Conservation (phyloP, 2,888 invertebrate genomes). For the Melolontha melolontha region DNA sequence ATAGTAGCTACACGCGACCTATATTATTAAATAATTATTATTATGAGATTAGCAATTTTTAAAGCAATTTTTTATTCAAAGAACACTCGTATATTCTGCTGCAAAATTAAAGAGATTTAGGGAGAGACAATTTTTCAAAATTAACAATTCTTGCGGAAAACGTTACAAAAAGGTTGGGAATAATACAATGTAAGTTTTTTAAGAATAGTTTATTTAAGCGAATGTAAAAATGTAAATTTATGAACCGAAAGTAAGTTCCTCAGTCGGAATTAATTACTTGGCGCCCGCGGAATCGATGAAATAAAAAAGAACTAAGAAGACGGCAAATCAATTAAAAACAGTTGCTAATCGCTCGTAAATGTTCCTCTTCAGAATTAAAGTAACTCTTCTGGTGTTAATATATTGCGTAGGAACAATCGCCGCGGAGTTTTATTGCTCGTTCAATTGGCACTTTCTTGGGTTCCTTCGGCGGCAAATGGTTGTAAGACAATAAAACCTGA, state of each 20-base stretch:
- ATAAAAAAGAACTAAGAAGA: slow-evolving; percentile 24
- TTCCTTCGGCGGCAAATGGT: slow-evolving; percentile 64
- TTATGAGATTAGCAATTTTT: too few relatives aligned
- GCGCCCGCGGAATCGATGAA: slow-evolving; percentile 21
- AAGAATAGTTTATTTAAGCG: too few relatives aligned
- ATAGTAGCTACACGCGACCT: too few relatives aligned
- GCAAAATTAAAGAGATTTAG: too few relatives aligned
- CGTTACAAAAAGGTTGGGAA: too few relatives aligned
- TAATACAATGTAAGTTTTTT: too few relatives aligned
- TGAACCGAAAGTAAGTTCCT: slow-evolving; percentile 7
- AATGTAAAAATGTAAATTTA: slow-evolving; percentile 28
- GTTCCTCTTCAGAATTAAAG: slow-evolving; percentile 59
- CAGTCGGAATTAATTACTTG: slow-evolving; percentile 28
- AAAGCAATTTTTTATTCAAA: too few relatives aligned
- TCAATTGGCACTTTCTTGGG: slow-evolving; percentile 67
- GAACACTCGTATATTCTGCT: too few relatives aligned
- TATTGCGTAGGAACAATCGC: slow-evolving; percentile 64
- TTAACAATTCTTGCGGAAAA: too few relatives aligned
- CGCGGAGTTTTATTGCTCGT: slow-evolving; percentile 65
- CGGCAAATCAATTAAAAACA: slow-evolving; percentile 44
- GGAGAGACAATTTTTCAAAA: too few relatives aligned
- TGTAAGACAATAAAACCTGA: slow-evolving; percentile 67
- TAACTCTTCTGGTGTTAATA: slow-evolving; percentile 62
- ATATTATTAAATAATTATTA: too few relatives aligned
- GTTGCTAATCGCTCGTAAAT: slow-evolving; percentile 42